Conservation (phyloP, 2,888 invertebrate species). For the Perithous albicinctus region DNA sequence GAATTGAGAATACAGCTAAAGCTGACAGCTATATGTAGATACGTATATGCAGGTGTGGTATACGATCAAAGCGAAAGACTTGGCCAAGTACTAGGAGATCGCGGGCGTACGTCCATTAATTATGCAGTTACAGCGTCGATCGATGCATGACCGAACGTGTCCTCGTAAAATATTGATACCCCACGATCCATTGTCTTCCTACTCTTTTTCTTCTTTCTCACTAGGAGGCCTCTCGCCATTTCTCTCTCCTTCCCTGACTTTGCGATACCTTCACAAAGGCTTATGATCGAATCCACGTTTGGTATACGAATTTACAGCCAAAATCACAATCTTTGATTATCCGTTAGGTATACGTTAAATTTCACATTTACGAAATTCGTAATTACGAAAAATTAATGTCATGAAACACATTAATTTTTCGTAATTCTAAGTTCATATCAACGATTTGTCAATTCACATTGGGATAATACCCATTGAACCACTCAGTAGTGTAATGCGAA, state of each 20-base stretch:
- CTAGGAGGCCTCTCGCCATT: neutral
- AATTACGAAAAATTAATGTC: neutral
- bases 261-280: neutral
- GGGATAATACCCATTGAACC: too few species aligned
- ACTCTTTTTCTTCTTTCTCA: constrained; percentile 6
- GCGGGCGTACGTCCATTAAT: constrained; percentile 62
- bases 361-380: too few species aligned
- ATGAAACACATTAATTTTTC: neutral
- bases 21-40: neutral
- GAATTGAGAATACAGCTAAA: constrained; percentile 4
- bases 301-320: neutral
- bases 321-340: too few species aligned
- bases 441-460: too few species aligned
- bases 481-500: too few species aligned
- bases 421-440: too few species aligned
- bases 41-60: neutral
- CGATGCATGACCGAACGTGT: constrained; percentile 78
- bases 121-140: constrained; percentile 75
- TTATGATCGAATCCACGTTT: neutral
- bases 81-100: constrained; percentile 30
- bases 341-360: neutral
- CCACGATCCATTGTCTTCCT: constrained; percentile 49
- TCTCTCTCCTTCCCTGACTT: neutral
- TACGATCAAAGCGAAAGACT: constrained; percentile 42
- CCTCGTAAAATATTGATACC: constrained; percentile 81